These are phyloP conservation scores for Trichonephila inaurata DNA, from an alignment of 1,140 invertebrate genomes.

Conservation along the genomic window DNA sequence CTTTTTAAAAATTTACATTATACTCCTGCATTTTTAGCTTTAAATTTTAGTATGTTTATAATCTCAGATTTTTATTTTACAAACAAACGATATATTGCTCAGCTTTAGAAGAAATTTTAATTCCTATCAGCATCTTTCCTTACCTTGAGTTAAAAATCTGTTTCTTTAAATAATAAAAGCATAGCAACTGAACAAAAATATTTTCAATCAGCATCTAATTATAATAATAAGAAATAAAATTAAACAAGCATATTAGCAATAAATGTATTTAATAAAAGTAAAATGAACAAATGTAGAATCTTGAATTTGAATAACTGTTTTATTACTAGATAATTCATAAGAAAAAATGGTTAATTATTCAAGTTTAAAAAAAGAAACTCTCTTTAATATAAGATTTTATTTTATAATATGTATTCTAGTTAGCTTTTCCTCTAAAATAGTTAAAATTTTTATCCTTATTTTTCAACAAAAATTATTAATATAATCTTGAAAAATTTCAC, in stretches of 20 bases:
- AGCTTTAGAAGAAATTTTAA: too few species aligned
- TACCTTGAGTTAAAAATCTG: slow-evolving; percentile 37
- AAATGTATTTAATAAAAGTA: not conserved
- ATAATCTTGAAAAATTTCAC: too few species aligned
- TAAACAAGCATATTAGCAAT: not conserved
- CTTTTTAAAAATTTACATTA: too few species aligned
- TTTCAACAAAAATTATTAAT: too few species aligned
- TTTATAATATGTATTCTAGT: too few species aligned
- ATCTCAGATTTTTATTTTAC: too few species aligned
- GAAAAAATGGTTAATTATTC: not conserved
- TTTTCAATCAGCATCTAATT: slow-evolving; percentile 39
- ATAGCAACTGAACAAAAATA: slow-evolving; percentile 22
- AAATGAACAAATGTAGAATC: not conserved
- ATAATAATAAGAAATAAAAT: slow-evolving; percentile 44
- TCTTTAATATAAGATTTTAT: not conserved
- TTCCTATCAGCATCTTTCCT: not conserved
- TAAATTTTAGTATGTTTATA: too few species aligned
- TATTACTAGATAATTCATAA: not conserved
- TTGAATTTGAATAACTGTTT: not conserved
- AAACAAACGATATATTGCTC: too few species aligned
- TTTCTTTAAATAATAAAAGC: slow-evolving; percentile 28
- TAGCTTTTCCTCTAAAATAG: too few species aligned
- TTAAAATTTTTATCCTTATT: too few species aligned
- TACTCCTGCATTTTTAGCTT: too few species aligned
- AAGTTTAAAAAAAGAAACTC: not conserved